Evolutionary conservation across 2,797 vertebrate genomes (phyloP), one percentile per base, ranked within the genome.

Genomic region (Oreonectes daqikongensis): DNA sequence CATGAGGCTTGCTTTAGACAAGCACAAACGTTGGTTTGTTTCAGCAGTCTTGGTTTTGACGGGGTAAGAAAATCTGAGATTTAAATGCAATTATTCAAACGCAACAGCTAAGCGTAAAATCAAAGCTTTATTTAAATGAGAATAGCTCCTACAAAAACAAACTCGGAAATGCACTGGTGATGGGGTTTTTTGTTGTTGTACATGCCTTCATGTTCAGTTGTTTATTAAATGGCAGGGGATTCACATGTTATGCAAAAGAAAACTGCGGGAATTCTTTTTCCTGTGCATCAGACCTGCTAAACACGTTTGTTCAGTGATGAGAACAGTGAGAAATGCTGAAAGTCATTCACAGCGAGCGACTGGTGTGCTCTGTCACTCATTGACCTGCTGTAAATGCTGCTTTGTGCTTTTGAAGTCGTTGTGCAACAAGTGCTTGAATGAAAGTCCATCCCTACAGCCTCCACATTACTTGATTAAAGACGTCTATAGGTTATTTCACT

Each of bases 311-410:
- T 5, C 4, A 7, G 38, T 65, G 12, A 44, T 32, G 4, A 50
- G 4, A 5, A 40, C 8, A n/a, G 44, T 12, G 0, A 20, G 2
- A 32, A 30, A 60, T 60, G 42, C 22, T 8, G 57, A 18, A n/a
- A 63, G 70, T 12, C 28, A 63, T 46, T 18, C 15, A 18, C 44
- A 15, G 44, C 17, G 15, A 46, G 15, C 8, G 35, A 2, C 35
- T 35, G 69, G 38, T 17, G 20, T 7, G 42, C 2, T 50, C 57
- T 72, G 44, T 73, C 60, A 73, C 53, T 74, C 17, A 74, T 74
- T 74, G 7, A 74, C 72, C 48, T 2, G 32, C 2, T 42, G 11
- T 35, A 44, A 72, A 5, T 24, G 17, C 14, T 14, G 3, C n/a
- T 52, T 63, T 52, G 4, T 14, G 3, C n/a, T 52, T 63, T 52